A percentile compares a stretch with the other conserved stretches of the same genome.
phyloP scores from a whole-genome alignment of 2,888 invertebrate species.

The Perizoma affinitatum region DNA sequence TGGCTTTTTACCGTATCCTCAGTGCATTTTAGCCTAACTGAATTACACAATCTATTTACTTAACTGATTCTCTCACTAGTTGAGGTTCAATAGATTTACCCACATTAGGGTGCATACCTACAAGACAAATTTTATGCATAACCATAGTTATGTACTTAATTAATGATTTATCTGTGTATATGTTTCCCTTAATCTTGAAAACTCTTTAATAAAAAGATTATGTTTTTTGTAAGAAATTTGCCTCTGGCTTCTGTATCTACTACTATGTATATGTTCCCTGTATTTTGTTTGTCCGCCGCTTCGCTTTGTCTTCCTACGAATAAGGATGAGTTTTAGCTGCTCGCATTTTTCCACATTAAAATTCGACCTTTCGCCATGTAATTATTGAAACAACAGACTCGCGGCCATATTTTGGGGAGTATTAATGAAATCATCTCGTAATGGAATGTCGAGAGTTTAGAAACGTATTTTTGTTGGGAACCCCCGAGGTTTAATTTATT shows the following conservation, averaged over 20 bases:
- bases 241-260: not conserved
- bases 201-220: too few relatives aligned
- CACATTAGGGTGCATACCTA: too few relatives aligned
- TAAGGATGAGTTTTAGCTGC: slow-evolving; percentile 10
- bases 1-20: too few relatives aligned
- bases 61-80: too few relatives aligned
- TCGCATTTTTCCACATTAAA: slow-evolving; percentile 36
- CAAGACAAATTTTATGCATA: too few relatives aligned
- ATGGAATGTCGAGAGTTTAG: slow-evolving; percentile 48
- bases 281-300: slow-evolving; percentile 2
- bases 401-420: slow-evolving; percentile 51
- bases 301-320: slow-evolving; percentile 3
- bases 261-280: not conserved
- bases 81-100: too few relatives aligned
- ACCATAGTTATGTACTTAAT: too few relatives aligned
- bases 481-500: slow-evolving; percentile 39
- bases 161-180: too few relatives aligned
- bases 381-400: slow-evolving; percentile 59
- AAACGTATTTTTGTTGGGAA: slow-evolving; percentile 41
- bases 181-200: too few relatives aligned
- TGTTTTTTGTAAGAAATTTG: slow-evolving; percentile 7
- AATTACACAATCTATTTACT: too few relatives aligned
- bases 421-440: slow-evolving; percentile 67
- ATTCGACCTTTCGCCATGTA: slow-evolving; percentile 46
- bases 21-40: too few relatives aligned